Percentiles rank a stretch among this genome's conserved stretches.
phyloP scores from a whole-genome alignment of 1,140 invertebrate genomes.

The Camponotus pennsylvanicus region DNA sequence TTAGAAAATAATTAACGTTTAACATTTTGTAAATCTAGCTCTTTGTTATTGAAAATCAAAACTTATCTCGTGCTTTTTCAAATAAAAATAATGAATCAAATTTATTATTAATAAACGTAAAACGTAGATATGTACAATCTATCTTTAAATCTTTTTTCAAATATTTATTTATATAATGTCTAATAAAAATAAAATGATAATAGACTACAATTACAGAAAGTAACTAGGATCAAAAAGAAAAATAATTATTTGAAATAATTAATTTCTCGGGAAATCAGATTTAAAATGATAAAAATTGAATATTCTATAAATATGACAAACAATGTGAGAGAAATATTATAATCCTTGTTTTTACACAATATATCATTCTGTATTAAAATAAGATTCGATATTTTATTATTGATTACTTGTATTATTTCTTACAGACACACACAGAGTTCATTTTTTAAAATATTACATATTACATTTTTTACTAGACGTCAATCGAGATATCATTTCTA shows the following conservation, averaged over 20 bases:
- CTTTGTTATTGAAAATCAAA: neutral
- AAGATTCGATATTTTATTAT: neutral
- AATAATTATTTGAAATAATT: no score
- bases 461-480: neutral
- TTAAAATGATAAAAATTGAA: no score
- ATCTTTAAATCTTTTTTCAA: no score
- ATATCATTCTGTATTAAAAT: no score
- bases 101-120: neutral
- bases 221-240: neutral
- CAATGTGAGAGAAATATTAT: no score
- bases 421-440: neutral
- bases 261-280: no score
- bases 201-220: neutral
- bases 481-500: neutral
- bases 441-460: neutral
- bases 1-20: conserved; percentile 12
- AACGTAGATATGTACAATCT: neutral
- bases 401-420: neutral
- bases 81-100: neutral
- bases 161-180: no score
- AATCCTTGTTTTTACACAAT: no score
- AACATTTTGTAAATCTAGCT: neutral
- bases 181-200: no score
- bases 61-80: neutral
- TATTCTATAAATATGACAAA: no score